Evolutionary conservation across 2,797 vertebrate genomes (phyloP), one percentile per base, ranked within the genome.

Genomic region (Esox masquinongy): DNA sequence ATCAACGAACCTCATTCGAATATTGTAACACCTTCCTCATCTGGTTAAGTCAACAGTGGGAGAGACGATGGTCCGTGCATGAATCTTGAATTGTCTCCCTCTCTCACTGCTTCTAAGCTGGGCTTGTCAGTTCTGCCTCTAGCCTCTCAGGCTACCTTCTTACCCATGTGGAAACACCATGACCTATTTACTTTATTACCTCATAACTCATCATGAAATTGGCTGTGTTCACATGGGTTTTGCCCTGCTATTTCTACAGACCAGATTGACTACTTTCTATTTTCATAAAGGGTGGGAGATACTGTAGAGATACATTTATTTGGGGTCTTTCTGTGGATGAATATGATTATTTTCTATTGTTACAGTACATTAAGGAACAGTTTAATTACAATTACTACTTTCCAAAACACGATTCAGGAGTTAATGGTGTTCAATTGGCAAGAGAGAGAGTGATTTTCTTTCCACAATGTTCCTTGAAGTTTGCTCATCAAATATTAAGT

Each of bases 171-270:
- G 53, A 77, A 72, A 83, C 72, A 79, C 69, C 24, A 31, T 90
- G 89, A 88, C 87, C 88, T 83, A 89, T 74, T 89, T 88, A 79
- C 77, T 81, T 77, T 79, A 81, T 84, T 81, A 88, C 87, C 85
- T 87, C 80, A 76, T 89, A 88, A 87, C 88, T 86, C 86, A 82
- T 86, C 85, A 84, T 88, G 86, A 88, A 88, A 89, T 88, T 84
- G 84, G 68, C 69, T 88, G 75, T 85, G 80, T 83, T 88, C 78
- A 81, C 75, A 81, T 75, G 68, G 72, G 61, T 77, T 81, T 24
- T 49, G 81, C 85, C 79, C 68, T 14, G 43, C 43, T 70, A 47
- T 51, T 66, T 26, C 68, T 12, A 26, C 31, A 67, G 29, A 67
- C 31, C 31, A 36, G 64, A 16, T 4, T 67, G 64, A 67, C 64